Percentiles rank a stretch among this genome's conserved stretches.
phyloP scores from a whole-genome alignment of 2,797 vertebrate species.

The Tadarida brasiliensis region DNA sequence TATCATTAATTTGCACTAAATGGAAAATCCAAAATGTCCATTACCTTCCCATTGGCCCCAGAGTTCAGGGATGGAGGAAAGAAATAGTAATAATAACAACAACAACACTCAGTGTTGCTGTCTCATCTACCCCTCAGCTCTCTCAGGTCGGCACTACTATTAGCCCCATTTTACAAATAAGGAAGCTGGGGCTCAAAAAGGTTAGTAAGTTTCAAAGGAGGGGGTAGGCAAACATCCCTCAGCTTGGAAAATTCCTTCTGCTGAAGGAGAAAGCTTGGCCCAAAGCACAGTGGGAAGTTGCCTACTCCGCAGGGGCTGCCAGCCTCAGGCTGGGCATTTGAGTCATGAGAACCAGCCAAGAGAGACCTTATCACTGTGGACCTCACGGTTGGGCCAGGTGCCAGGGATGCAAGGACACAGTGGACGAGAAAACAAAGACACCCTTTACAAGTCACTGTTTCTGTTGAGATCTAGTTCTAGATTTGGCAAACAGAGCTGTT shows the following conservation, averaged over 20 bases:
- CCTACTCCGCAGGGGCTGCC: background rate
- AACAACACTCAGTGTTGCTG: background rate
- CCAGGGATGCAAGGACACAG: conserved; percentile 67
- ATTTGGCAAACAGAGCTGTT: conserved; percentile 45
- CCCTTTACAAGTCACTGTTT: conserved; percentile 70
- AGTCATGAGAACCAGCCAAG: conserved; percentile 71
- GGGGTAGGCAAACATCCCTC: background rate
- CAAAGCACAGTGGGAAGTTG: background rate
- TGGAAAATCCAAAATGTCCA: background rate
- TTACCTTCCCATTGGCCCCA: conserved; percentile 42
- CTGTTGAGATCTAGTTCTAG: conserved; percentile 57
- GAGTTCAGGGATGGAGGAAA: background rate
- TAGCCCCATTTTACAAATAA: conserved; percentile 59
- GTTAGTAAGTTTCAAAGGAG: conserved; percentile 13
- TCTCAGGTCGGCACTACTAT: background rate
- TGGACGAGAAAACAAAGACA: conserved; percentile 68
- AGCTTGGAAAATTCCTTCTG: conserved; percentile 67
- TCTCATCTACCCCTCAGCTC: background rate
- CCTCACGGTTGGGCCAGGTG: conserved; percentile 66
- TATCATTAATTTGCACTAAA: conserved; percentile 14
- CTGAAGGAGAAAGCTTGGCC: conserved; percentile 30
- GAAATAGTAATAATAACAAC: background rate
- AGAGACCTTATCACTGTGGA: conserved; percentile 75
- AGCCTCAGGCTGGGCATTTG: conserved; percentile 61
- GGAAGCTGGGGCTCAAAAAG: conserved; percentile 30